These are phyloP conservation scores for Platyura marginata DNA, from an alignment of 1,140 invertebrate species.

Conservation along the genomic window DNA sequence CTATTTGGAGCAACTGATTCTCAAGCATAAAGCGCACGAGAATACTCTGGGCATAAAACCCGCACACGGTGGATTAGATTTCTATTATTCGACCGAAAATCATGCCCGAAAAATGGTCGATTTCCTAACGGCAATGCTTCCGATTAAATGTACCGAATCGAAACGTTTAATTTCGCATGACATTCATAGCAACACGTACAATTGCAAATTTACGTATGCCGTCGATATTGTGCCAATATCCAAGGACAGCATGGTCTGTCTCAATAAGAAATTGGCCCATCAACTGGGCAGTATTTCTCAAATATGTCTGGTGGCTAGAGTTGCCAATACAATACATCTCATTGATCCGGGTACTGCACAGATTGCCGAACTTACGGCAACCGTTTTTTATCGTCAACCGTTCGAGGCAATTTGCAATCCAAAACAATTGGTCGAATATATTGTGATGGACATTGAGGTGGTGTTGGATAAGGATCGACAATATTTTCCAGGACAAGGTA, in stretches of 20 bases:
- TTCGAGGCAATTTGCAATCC: conserved; percentile 77
- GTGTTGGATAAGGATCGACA: conserved; percentile 59
- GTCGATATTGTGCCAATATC: conserved; percentile 95
- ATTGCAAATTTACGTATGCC: conserved; percentile 87
- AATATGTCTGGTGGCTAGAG: conserved; percentile 74
- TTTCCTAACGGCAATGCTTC: conserved; percentile 75
- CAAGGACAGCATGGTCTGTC: conserved; percentile 89
- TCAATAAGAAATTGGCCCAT: conserved; percentile 73
- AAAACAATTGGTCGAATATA: conserved; percentile 82
- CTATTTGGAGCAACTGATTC: conserved; percentile 92
- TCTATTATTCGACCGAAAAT: conserved; percentile 79
- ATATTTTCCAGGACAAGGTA: conserved; percentile 69
- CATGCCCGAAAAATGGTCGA: conserved; percentile 91
- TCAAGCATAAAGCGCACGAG: conserved; percentile 87
- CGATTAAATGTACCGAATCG: conserved; percentile 69
- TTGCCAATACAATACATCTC: conserved; percentile 76
- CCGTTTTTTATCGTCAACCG: conserved; percentile 68
- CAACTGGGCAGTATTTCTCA: conserved; percentile 83
- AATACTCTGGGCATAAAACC: conserved; percentile 89
- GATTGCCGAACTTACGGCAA: conserved; percentile 71
- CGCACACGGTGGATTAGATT: conserved; percentile 89
- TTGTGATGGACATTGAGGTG: conserved; percentile 87
- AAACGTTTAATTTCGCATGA: conserved; percentile 97
- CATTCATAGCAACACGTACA: conserved; percentile 89
- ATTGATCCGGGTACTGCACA: conserved; percentile 88